Evolutionary conservation across 2,888 invertebrate species (phyloP).

Genomic region (Terebella lapidaria): DNA sequence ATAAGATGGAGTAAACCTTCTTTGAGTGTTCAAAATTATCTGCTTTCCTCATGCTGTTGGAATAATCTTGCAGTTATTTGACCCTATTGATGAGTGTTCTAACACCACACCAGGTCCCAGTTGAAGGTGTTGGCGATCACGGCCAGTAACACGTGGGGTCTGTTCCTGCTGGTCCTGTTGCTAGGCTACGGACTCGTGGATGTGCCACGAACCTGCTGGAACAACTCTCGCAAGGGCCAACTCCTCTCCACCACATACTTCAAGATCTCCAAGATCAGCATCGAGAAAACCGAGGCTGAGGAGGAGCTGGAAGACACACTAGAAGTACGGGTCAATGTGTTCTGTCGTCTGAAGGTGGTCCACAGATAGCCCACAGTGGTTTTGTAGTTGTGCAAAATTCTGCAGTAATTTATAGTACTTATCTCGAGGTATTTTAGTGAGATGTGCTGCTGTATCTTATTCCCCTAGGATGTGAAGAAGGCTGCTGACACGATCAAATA

Average conservation of each 20-base stretch:
- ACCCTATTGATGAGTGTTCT: too few relatives aligned
- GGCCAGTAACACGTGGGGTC: constrained; percentile 98
- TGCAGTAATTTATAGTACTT: too few relatives aligned
- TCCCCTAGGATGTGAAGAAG: constrained; percentile 81
- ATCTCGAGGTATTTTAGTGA: too few relatives aligned
- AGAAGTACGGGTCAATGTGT: constrained; percentile 62
- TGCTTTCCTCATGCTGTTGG: too few relatives aligned
- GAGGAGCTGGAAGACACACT: constrained; percentile 92
- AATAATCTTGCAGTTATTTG: too few relatives aligned
- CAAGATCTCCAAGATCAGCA: constrained; percentile 86
- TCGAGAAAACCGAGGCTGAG: constrained; percentile 94
- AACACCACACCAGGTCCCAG: constrained; percentile 72
- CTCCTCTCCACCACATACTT: constrained; percentile 83
- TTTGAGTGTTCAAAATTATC: too few relatives aligned
- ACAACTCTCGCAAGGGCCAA: constrained; percentile 78
- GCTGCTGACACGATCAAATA: constrained; percentile 68
- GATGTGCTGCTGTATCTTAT: too few relatives aligned
- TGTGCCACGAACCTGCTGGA: constrained; percentile 83
- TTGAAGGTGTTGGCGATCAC: constrained; percentile 95
- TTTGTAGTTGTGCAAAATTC: not conserved
- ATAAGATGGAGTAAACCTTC: too few relatives aligned
- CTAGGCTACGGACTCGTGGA: constrained; percentile 93
- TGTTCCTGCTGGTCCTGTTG: constrained; percentile 86
- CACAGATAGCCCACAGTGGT: too few relatives aligned
- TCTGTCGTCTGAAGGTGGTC: not conserved